Conservation (phyloP, 2,113 vertebrate genomes). For the Zosterops pallidus region DNA sequence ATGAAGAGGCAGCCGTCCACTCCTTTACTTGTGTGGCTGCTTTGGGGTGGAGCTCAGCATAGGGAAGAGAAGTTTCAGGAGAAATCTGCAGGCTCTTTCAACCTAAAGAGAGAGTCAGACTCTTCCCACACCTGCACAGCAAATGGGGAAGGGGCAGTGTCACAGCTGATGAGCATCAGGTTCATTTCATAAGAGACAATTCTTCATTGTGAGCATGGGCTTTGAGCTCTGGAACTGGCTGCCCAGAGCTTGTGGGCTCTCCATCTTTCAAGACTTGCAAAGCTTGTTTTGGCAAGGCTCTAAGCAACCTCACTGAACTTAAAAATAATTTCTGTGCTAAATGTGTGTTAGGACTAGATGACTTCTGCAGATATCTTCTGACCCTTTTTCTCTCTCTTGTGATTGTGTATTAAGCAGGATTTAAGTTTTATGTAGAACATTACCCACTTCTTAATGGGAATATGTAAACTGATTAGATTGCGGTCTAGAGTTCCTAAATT, state of each 20-base stretch:
- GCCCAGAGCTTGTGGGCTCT: not conserved
- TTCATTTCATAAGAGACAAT: not conserved
- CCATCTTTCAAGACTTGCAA: not conserved
- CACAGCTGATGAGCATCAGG: not conserved
- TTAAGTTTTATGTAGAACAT: not conserved
- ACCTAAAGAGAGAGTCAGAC: not conserved
- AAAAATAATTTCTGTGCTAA: not conserved
- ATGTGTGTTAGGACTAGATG: not conserved
- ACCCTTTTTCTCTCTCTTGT: not conserved
- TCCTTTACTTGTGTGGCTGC: accelerated
- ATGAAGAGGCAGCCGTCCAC: not conserved
- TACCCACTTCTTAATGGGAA: not conserved
- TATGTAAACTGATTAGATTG: not conserved
- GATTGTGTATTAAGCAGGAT: not conserved
- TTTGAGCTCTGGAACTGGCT: not conserved
- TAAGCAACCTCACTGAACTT: not conserved
- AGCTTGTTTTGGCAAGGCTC: not conserved
- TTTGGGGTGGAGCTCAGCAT: accelerated
- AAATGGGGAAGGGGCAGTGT: accelerated
- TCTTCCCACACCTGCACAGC: not conserved
- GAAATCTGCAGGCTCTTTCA: not conserved
- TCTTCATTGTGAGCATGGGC: accelerated
- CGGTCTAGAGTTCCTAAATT: not conserved
- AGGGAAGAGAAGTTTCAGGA: not conserved
- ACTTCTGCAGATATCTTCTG: not conserved